Conservation (phyloP, 1,140 invertebrate genomes). For the Daktulosphaira vitifoliae region DNA sequence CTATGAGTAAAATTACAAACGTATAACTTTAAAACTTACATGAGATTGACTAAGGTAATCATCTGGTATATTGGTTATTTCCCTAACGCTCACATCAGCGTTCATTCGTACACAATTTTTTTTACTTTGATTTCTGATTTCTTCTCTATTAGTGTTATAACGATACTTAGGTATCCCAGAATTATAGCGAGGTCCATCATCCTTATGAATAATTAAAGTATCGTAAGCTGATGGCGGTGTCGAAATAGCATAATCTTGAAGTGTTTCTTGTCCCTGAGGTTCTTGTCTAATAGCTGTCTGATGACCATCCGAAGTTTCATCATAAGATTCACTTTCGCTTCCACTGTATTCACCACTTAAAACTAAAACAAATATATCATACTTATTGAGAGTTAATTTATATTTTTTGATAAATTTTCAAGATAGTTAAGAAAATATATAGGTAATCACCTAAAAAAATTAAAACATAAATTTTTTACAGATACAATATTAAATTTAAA, state of each 20-base stretch:
- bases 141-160: slow-evolving; percentile 8
- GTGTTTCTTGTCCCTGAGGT: slow-evolving; percentile 81
- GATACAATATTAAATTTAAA: too few species aligned
- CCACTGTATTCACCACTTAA: slow-evolving; percentile 19
- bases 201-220: slow-evolving; percentile 67
- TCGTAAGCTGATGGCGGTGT: slow-evolving; percentile 66
- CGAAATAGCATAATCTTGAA: slow-evolving; percentile 54
- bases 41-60: slow-evolving; percentile 69
- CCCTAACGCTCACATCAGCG: slow-evolving; percentile 48
- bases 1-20: too few species aligned
- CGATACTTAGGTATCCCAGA: slow-evolving; percentile 20
- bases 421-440: too few species aligned
- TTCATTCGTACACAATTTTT: slow-evolving; percentile 20
- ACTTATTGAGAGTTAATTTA: too few species aligned
- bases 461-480: too few species aligned
- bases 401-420: too few species aligned
- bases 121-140: slow-evolving; percentile 2
- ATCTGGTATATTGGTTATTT: slow-evolving; percentile 75
- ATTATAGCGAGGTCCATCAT: slow-evolving; percentile 34
- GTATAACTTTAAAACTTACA: slow-evolving; percentile 48
- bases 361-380: slow-evolving; percentile 10
- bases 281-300: slow-evolving; percentile 55
- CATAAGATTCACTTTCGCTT: slow-evolving; percentile 24
- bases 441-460: too few species aligned
- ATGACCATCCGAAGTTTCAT: slow-evolving; percentile 2